Base-by-base conservation (phyloP, 2,888 invertebrate genomes). In the Oscheius myriophilus region DNA sequence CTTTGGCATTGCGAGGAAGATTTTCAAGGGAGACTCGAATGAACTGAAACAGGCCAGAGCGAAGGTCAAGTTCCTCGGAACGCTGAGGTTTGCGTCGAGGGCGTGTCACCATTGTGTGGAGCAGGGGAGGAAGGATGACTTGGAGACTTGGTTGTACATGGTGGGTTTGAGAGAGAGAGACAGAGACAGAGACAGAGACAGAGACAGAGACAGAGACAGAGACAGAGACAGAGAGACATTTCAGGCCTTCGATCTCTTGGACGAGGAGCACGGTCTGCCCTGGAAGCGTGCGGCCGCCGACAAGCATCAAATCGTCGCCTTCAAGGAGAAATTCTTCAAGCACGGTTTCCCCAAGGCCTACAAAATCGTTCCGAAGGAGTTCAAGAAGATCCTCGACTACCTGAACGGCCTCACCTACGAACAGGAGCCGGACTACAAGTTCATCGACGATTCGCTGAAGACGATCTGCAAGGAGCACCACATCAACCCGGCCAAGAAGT, bases 101-200 rank as follows among this genome's bases (percentile, higher is more conserved):
- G 75, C 73, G 0, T 76, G 76, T 51, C 74, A 76, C 68, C 53
- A 65, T 4, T 62, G 69, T 2, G 6, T 67, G 66, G 78, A 78
- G 39, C 78, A 78, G 43, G 76, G 75, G 39, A 45, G 78, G 16
- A 72, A 73, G 42, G 78, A 78, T 39, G 78, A 78, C 55, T 49
- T 78, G 42, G 78, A 78, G 67, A 66, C 70, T n/a, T 78, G 75
- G 78, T 58, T 78, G 21, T 78, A 70, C 51, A 62, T 78, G 73
- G 67, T 70, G 23, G 18, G 53, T 9, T 2, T 6, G 33, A 33
- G 33, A 33, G 33, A 33, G 33, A 33, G 33, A 33, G 33, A 33
- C 4, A 33, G 33, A 33, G 33, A 33, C 4, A 33, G 33, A 33
- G 33, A 33, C 4, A 6, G 49, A 49, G 49, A 49, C 4, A 33